Evolutionary conservation across 2,888 invertebrate genomes (phyloP), one percentile per base, ranked within the genome.

Genomic region (Nebria salina): DNA sequence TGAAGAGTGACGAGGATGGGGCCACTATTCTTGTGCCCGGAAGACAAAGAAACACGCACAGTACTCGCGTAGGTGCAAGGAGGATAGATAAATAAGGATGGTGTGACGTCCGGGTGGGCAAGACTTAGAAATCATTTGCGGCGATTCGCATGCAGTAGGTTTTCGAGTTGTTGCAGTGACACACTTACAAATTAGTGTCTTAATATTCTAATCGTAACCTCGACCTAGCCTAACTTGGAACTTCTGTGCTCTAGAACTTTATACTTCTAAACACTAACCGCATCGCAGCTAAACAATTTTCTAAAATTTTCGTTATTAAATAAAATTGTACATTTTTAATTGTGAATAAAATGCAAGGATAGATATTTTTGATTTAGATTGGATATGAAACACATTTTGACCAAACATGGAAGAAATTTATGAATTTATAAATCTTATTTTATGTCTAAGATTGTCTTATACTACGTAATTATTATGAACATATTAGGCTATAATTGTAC

Each of bases 131-230:
- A 54, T 77, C 77, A 77, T 77, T 77, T 77, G 77, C 72, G 72
- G 72, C 77, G 34, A 77, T 77, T 77, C 74, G 78, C 73, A 78
- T 78, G 78, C 78, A 78, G 68, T 15, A 25, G 74, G 41, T 66
- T 42, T n/a, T 34, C 65, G 76, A 65, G 64, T 15, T 43, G 34
- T 15, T 70, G 78, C 66, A 78, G 73, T 78, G 78, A 78, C 78
- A 78, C 78, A 78, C 76, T 76, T 76, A 76, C 78, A 78, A 78
- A 78, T 78, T 74, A 78, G 42, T 78, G 20, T 78, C 13, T 78
- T 78, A 74, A 78, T 78, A 78, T 78, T 78, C 78, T 41, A 76
- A 78, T 73, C 78, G 78, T 74, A 73, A 42, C 43, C 78, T 73
- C 73, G 78, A 78, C 78, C 78, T 78, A 78, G 74, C 78, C 78